Evolutionary conservation across 2,113 vertebrate genomes (phyloP).

Genomic region (Amphiprion percula): DNA sequence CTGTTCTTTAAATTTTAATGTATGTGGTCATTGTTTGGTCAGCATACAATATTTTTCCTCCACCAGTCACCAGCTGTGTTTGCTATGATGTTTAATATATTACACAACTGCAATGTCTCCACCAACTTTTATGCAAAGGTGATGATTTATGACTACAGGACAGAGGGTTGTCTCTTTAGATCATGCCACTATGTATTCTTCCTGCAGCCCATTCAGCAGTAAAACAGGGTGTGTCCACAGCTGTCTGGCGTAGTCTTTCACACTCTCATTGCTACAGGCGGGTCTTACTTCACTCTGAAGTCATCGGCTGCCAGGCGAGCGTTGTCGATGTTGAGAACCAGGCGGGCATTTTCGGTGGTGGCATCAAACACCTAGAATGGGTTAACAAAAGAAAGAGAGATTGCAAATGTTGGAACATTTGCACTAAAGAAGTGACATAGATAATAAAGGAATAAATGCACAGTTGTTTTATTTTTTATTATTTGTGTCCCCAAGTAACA

Average conservation of each 20-base stretch:
- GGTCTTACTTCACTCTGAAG: constrained; percentile 86
- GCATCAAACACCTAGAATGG: constrained; percentile 83
- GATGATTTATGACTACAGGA: constrained; percentile 30
- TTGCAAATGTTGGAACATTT: constrained; percentile 1
- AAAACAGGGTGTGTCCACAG: constrained; percentile 45
- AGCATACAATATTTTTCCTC: background rate
- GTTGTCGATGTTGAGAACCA: constrained; percentile 86
- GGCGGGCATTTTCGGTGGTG: constrained; percentile 82
- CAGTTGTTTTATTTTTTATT: too few relatives aligned
- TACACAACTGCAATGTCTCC: background rate
- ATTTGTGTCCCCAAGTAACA: too few relatives aligned
- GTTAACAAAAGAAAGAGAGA: constrained; percentile 9
- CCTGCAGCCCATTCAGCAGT: constrained; percentile 19
- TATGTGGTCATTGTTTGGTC: constrained; percentile 6
- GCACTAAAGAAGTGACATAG: background rate
- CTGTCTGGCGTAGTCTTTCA: constrained; percentile 50
- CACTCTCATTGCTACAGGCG: background rate
- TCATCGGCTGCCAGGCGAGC: constrained; percentile 87
- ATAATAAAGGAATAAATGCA: too few relatives aligned
- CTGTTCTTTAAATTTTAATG: background rate
- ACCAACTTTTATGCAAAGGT: constrained; percentile 21
- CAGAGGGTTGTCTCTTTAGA: constrained; percentile 27
- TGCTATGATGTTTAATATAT: constrained; percentile 13
- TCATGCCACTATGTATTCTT: constrained; percentile 16
- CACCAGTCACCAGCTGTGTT: constrained; percentile 45